phyloP scores from a whole-genome alignment of 1,140 invertebrate species.

The Goniozus legneri region DNA sequence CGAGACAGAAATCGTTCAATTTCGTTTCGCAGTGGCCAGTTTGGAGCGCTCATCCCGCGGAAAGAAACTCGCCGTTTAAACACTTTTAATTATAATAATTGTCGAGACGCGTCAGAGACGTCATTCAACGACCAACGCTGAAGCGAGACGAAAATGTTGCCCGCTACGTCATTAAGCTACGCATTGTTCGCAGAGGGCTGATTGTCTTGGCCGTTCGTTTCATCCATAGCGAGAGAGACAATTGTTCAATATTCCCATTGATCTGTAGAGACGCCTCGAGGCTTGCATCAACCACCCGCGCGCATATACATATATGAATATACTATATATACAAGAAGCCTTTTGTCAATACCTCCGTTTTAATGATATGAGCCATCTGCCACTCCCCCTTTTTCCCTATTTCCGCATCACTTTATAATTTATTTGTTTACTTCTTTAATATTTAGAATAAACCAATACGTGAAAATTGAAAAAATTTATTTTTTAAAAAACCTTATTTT shows the following conservation, averaged over 20 bases:
- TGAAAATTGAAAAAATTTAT: too few species aligned
- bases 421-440: too few species aligned
- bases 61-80: too few species aligned
- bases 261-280: constrained; percentile 49
- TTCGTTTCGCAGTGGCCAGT: too few species aligned
- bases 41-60: too few species aligned
- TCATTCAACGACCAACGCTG: background rate
- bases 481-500: too few species aligned
- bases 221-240: constrained; percentile 50
- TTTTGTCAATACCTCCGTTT: constrained; percentile 54
- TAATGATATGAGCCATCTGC: constrained; percentile 49
- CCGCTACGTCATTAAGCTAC: constrained; percentile 52
- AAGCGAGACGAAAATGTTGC: constrained; percentile 36
- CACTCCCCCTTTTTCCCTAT: constrained; percentile 13
- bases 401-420: constrained; percentile 6
- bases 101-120: background rate
- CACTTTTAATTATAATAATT: background rate
- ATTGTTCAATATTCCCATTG: constrained; percentile 57
- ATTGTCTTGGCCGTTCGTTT: constrained; percentile 54
- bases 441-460: too few species aligned
- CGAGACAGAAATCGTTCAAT: background rate
- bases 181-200: constrained; percentile 52
- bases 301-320: constrained; percentile 27
- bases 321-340: constrained; percentile 11
- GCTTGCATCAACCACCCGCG: constrained; percentile 29